Evolutionary conservation across 1,140 invertebrate genomes (phyloP).

Genomic region (Diabrotica virgifera): DNA sequence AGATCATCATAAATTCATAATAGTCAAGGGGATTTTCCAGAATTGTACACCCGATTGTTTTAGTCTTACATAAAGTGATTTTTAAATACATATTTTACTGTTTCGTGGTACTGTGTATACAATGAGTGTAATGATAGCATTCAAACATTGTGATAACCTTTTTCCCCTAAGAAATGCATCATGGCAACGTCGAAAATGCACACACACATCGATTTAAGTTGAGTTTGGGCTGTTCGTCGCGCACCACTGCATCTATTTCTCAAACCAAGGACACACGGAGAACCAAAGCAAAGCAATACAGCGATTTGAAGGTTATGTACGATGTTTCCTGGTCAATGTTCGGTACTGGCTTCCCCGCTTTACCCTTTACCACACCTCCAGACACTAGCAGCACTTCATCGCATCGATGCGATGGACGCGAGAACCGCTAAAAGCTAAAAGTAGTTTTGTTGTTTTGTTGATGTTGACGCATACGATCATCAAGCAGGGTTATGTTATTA

Average conservation of each 20-base stretch:
- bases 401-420: neutral
- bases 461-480: neutral
- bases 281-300: constrained; percentile 2
- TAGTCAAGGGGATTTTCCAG: too few relatives aligned
- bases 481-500: neutral
- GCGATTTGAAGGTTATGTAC: constrained; percentile 2
- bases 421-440: constrained; percentile 1
- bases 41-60: too few relatives aligned
- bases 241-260: constrained; percentile 1
- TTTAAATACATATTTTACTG: too few relatives aligned
- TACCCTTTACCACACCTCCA: constrained; percentile 1
- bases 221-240: neutral
- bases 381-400: constrained; percentile 1
- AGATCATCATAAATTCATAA: too few relatives aligned
- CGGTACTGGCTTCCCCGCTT: neutral
- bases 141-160: too few relatives aligned
- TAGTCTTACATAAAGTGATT: too few relatives aligned
- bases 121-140: too few relatives aligned
- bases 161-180: too few relatives aligned
- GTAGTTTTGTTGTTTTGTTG: constrained; percentile 3
- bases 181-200: neutral
- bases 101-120: too few relatives aligned
- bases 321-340: neutral
- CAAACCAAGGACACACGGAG: neutral
- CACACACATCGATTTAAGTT: neutral